Percentiles rank a stretch among this genome's conserved stretches.
Evolutionary conservation across 2,888 invertebrate genomes (phyloP).

Genomic region (Sarcophaga caerulescens): DNA sequence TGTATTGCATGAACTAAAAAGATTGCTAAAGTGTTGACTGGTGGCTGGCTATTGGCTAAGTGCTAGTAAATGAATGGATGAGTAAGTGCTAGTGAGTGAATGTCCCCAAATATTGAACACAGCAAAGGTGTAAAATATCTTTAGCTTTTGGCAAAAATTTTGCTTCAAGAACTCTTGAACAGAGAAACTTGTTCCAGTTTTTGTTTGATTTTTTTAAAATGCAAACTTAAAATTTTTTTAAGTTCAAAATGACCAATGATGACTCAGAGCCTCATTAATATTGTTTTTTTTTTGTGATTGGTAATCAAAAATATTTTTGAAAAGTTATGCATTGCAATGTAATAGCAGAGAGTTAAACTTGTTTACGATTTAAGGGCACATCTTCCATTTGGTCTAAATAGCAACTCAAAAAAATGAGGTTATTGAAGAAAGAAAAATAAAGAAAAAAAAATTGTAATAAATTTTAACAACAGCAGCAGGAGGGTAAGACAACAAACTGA

Average conservation of each 20-base stretch:
- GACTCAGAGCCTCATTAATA: constrained; percentile 2
- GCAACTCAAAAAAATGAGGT: constrained; percentile 10
- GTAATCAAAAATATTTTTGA: background rate
- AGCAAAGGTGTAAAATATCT: background rate
- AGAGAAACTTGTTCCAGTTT: constrained; percentile 23
- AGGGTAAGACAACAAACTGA: constrained; percentile 15
- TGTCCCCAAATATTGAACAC: constrained; percentile 41
- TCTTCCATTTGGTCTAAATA: constrained; percentile 44
- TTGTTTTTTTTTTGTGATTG: background rate
- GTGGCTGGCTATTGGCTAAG: background rate
- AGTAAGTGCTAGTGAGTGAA: constrained; percentile 40
- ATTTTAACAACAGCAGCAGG: constrained; percentile 1
- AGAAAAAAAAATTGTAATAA: constrained; percentile 26
- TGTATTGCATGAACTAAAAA: constrained; percentile 5
- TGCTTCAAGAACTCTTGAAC: constrained; percentile 59
- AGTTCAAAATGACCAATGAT: background rate
- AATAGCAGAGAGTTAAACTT: constrained; percentile 29
- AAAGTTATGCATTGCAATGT: background rate
- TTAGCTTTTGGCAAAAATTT: constrained; percentile 43
- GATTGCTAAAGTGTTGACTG: background rate
- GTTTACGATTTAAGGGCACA: constrained; percentile 66
- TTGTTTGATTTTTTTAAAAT: background rate
- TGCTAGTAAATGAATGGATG: constrained; percentile 5
- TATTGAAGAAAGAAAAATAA: constrained; percentile 7
- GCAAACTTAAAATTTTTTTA: too few relatives aligned